These are phyloP conservation scores for Parotocinclus haroldoi DNA, from an alignment of 2,797 vertebrate species.

Conservation along the genomic window DNA sequence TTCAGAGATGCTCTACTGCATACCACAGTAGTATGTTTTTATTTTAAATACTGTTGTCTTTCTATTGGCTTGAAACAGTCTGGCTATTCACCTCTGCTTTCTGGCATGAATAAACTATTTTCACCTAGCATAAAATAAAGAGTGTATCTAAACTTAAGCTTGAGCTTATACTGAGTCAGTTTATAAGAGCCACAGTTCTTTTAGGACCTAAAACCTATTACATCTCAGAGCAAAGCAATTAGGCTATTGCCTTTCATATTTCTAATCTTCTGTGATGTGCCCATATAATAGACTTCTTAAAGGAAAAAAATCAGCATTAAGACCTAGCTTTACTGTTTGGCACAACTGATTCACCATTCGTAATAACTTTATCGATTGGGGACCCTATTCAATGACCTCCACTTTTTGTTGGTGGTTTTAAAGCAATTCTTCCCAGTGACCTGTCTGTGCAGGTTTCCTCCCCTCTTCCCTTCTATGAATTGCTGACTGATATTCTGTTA, in stretches of 20 bases:
- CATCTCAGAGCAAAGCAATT: constrained; percentile 47
- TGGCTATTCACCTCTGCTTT: too few species aligned
- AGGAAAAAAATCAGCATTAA: constrained; percentile 48
- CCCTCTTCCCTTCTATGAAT: background rate
- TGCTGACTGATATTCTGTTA: constrained; percentile 1
- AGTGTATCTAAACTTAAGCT: too few species aligned
- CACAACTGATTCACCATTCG: constrained; percentile 50
- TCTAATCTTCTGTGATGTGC: constrained; percentile 43
- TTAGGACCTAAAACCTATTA: constrained; percentile 26
- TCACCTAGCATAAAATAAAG: too few species aligned
- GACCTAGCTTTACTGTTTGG: constrained; percentile 33
- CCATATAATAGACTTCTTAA: constrained; percentile 25
- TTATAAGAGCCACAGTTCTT: constrained; percentile 20
- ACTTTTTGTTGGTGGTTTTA: constrained; percentile 38
- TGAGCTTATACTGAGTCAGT: constrained; percentile 1
- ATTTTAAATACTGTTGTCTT: too few species aligned
- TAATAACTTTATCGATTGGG: constrained; percentile 53
- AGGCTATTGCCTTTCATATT: constrained; percentile 29
- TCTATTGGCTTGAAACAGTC: too few species aligned
- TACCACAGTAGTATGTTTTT: too few species aligned
- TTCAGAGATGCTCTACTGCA: too few species aligned
- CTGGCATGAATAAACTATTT: too few species aligned
- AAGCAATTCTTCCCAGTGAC: constrained; percentile 39
- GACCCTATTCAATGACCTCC: constrained; percentile 44
- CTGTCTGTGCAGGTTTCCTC: constrained; percentile 11